Conservation (phyloP, 2,888 invertebrate genomes). For the Celastrina argiolus region DNA sequence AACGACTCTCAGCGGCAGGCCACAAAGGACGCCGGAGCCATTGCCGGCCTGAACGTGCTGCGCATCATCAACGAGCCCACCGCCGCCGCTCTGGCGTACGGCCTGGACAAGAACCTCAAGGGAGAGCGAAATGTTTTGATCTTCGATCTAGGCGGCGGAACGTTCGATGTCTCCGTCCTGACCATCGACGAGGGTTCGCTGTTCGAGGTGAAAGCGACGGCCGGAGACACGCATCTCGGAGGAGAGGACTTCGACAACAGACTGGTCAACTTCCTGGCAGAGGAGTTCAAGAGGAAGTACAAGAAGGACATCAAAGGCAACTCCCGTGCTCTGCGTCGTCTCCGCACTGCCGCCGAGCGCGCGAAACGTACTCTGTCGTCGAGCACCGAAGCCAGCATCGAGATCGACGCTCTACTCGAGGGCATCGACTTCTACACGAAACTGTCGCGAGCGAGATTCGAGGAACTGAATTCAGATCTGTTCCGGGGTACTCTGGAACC, state of each 20-base stretch:
- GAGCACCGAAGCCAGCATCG: slow-evolving; percentile 85
- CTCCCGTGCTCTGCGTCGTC: slow-evolving; percentile 81
- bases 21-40: slow-evolving; percentile 88
- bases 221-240: slow-evolving; percentile 90
- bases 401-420: slow-evolving; percentile 85
- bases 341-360: slow-evolving; percentile 86
- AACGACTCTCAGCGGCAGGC: slow-evolving; percentile 86
- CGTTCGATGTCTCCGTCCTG: slow-evolving; percentile 90
- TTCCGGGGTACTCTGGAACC: slow-evolving; percentile 86
- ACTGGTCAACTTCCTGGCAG: slow-evolving; percentile 81
- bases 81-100: slow-evolving; percentile 85
- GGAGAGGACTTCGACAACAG: slow-evolving; percentile 84
- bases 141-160: slow-evolving; percentile 82
- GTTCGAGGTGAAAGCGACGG: slow-evolving; percentile 89
- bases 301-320: slow-evolving; percentile 82
- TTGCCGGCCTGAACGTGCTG: slow-evolving; percentile 86
- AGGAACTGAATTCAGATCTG: slow-evolving; percentile 84
- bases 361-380: slow-evolving; percentile 87
- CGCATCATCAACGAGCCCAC: slow-evolving; percentile 91
- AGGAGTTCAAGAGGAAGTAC: slow-evolving; percentile 85
- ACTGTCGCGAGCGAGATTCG: slow-evolving; percentile 85
- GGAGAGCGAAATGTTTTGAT: slow-evolving; percentile 81
- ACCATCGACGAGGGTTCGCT: slow-evolving; percentile 87
- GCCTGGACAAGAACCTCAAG: slow-evolving; percentile 81
- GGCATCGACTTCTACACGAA: slow-evolving; percentile 84